phyloP scores from a whole-genome alignment of 2,113 vertebrate genomes.

The Zapornia atra region DNA sequence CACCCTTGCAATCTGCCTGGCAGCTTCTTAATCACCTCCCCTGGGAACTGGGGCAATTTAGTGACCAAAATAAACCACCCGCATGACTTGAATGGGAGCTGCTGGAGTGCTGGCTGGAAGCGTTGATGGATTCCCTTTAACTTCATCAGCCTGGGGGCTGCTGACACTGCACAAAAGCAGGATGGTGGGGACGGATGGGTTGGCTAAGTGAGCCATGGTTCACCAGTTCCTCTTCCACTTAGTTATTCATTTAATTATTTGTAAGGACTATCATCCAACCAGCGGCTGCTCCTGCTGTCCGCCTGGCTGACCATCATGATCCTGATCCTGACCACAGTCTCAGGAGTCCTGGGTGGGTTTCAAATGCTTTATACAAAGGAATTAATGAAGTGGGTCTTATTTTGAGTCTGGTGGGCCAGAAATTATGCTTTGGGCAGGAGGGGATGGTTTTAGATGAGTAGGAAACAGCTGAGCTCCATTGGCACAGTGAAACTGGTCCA shows the following conservation, averaged over 20 bases:
- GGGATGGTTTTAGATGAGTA: neutral
- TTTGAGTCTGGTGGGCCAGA: neutral
- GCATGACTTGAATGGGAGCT: neutral
- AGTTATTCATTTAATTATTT: slow-evolving; percentile 40
- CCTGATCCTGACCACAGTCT: neutral
- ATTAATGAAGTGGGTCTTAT: neutral
- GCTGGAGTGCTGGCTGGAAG: neutral
- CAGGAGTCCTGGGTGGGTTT: neutral
- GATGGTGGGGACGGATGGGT: neutral
- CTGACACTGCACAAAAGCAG: neutral
- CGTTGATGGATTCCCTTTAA: neutral
- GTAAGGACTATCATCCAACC: neutral
- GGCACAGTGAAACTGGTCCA: neutral
- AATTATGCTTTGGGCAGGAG: neutral
- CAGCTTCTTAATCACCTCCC: neutral
- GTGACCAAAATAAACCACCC: neutral
- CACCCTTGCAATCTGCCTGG: neutral
- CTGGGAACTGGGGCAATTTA: slow-evolving; percentile 15
- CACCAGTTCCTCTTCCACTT: slow-evolving; percentile 8
- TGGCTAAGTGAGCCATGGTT: neutral
- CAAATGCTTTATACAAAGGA: neutral
- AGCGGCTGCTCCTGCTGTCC: neutral
- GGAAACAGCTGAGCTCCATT: neutral
- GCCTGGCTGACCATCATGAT: neutral
- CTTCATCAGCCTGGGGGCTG: neutral